Evolutionary conservation across 2,888 invertebrate genomes (phyloP).

Genomic region (Argynnis bischoffii): DNA sequence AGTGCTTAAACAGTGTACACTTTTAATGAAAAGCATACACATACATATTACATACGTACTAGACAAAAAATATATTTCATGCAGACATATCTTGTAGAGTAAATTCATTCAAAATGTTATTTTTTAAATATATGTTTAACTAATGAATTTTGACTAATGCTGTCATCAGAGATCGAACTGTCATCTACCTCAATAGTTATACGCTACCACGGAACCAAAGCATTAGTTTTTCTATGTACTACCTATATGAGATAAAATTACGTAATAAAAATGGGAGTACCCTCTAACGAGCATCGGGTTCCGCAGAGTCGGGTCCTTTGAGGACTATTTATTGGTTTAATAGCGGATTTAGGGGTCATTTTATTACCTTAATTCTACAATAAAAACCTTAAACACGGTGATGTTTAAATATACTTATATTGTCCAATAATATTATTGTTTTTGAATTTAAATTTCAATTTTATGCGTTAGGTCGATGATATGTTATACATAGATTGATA

Average conservation of each 20-base stretch:
- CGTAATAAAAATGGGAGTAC: conserved; percentile 15
- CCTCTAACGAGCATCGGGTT: conserved; percentile 21
- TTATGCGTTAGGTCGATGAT: no score
- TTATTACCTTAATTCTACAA: conserved; percentile 5
- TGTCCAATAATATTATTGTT: neutral
- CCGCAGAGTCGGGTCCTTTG: conserved; percentile 1
- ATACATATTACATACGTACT: no score
- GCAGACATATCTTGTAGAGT: no score
- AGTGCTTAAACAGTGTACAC: no score
- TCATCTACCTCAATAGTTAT: neutral
- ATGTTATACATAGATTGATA: no score
- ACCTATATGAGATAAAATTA: conserved; percentile 6
- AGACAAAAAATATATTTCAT: no score
- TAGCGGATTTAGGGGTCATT: conserved; percentile 2
- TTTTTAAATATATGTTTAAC: no score
- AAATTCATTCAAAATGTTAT: no score
- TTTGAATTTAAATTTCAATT: no score
- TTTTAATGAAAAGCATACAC: no score
- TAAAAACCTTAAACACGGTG: neutral
- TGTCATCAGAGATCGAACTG: neutral
- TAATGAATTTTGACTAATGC: neutral
- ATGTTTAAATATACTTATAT: neutral
- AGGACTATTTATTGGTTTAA: conserved; percentile 7
- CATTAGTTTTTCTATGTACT: no score
- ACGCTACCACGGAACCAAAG: neutral